Evolutionary conservation across 2,888 invertebrate species (phyloP).

Genomic region (Polylopha cassiicola): DNA sequence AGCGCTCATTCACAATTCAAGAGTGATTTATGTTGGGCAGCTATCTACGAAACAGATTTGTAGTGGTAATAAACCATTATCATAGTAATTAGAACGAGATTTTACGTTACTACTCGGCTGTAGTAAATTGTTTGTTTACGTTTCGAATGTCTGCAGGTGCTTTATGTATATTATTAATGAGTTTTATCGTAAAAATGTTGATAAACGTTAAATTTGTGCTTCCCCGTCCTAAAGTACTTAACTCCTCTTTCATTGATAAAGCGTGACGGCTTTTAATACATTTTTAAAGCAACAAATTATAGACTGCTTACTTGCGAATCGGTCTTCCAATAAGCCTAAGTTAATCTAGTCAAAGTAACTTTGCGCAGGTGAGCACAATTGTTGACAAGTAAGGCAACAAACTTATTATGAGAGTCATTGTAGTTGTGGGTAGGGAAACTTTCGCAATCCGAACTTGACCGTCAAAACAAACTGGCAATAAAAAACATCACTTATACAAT

Average conservation of each 20-base stretch:
- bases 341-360: too few species aligned
- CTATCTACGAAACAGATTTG: slow-evolving; percentile 72
- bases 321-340: too few species aligned
- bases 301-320: too few species aligned
- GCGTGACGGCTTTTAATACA: too few species aligned
- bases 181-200: slow-evolving; percentile 16
- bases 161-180: slow-evolving; percentile 15
- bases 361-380: slow-evolving; percentile 7
- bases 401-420: slow-evolving; percentile 38
- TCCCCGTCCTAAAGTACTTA: too few species aligned
- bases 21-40: slow-evolving; percentile 64
- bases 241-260: too few species aligned
- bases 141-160: slow-evolving; percentile 26
- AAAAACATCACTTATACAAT: slow-evolving; percentile 71
- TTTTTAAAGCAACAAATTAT: too few species aligned
- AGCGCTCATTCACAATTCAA: slow-evolving; percentile 66
- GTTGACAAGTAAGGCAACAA: slow-evolving; percentile 12
- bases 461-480: slow-evolving; percentile 69
- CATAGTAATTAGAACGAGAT: slow-evolving; percentile 72
- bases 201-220: slow-evolving; percentile 6
- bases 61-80: slow-evolving; percentile 66
- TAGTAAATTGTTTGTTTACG: slow-evolving; percentile 48
- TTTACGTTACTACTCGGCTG: slow-evolving; percentile 63
- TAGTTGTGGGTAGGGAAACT: slow-evolving; percentile 49
- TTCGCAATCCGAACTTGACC: slow-evolving; percentile 71